A percentile compares a stretch with the other conserved stretches of the same genome.
Conservation (phyloP, 2,797 vertebrate species). For the Peromyscus nudipes region DNA sequence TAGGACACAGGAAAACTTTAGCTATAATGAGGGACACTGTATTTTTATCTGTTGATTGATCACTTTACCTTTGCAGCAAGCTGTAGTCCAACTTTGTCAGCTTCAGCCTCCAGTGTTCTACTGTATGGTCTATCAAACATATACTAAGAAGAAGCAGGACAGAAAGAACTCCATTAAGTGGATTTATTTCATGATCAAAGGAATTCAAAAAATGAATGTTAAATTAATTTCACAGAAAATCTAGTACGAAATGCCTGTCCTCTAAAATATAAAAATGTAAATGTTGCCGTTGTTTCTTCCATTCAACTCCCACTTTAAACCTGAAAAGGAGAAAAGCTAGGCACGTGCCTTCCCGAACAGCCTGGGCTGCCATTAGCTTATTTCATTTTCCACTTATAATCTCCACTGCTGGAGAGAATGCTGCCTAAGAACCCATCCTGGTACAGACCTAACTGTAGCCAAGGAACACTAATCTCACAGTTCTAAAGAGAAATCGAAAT, state of each 20-base stretch:
- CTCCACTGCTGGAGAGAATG: not conserved
- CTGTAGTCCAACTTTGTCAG: constrained; percentile 95
- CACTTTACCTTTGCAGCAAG: constrained; percentile 96
- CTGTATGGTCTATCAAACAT: constrained; percentile 94
- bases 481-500: constrained; percentile 61
- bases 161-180: constrained; percentile 65
- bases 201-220: constrained; percentile 28
- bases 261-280: constrained; percentile 2
- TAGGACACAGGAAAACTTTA: too few species aligned
- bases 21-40: not conserved
- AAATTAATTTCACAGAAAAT: constrained; percentile 47
- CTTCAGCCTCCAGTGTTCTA: constrained; percentile 95
- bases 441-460: constrained; percentile 24
- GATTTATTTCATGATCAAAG: constrained; percentile 56
- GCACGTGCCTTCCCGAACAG: not conserved
- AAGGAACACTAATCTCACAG: constrained; percentile 38
- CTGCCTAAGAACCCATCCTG: constrained; percentile 23
- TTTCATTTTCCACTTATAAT: constrained; percentile 43
- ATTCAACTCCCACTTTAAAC: constrained; percentile 43
- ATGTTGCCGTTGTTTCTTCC: constrained; percentile 45
- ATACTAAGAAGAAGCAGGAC: constrained; percentile 88
- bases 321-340: not conserved
- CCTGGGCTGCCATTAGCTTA: not conserved
- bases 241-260: constrained; percentile 43
- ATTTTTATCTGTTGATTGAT: constrained; percentile 21